Evolutionary conservation across 1,140 invertebrate species (phyloP), one percentile per base, ranked within the genome.

Genomic region (Conus ventricosus): DNA sequence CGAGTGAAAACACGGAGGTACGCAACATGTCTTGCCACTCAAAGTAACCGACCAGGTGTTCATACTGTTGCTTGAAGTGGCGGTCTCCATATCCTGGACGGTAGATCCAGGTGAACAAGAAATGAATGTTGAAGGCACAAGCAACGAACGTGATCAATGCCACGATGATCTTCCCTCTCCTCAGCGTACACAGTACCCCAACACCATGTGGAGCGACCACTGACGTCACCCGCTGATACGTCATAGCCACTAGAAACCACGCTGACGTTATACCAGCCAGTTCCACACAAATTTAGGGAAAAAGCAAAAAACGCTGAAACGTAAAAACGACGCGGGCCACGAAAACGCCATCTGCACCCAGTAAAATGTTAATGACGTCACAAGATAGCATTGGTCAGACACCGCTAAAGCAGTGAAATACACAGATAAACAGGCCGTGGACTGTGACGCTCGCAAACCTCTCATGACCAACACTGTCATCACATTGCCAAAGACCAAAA

Each of bases 141-240:
- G 25, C 11, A 23, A 39, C 25, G 7, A 78, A 55, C 4, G 57
- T 25, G 7, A 84, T 63, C 0, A 20, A 15, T 13, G 57, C 83
- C 20, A 84, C 23, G 55, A 84, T 23, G 25, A 39, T 25, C 7
- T 67, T 57, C 5, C n/a, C 55, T 67, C 55, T 84, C 23, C 17
- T 84, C 20, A 51, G 5, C 0, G 81, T 83, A 11, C 81, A 83
- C 51, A 83, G 15, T 1, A 83, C 51, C 5, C 15, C 23, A 13
- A 57, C 81, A 25, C 81, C 54, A 57, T 83, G 81, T 13, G 81
- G 81, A 0, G 25, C 23, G 1, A 83, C 10, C 51, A 83, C 81
- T 83, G 81, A 83, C 81, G 53, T 83, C 81, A 83, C 81, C 3
- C 81, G 81, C 53, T 83, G 81, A 54, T 57, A 83, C 81, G 81